Evolutionary conservation across 2,113 vertebrate species (phyloP).

Genomic region (Podarcis raffonei): DNA sequence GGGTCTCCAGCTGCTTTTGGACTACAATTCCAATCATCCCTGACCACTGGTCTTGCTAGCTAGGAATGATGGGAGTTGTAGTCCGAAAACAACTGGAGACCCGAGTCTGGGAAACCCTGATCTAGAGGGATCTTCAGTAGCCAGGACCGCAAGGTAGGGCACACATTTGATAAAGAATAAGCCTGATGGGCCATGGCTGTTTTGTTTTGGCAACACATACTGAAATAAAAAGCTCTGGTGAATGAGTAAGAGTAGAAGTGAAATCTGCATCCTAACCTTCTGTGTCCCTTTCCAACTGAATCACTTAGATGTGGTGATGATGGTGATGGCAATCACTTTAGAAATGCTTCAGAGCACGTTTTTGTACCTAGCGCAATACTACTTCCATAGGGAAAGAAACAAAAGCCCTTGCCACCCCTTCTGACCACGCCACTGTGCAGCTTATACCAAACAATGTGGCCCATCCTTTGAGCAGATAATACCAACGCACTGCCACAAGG

Average conservation of each 20-base stretch:
- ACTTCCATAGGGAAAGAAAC: neutral
- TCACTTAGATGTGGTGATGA: fast-evolving
- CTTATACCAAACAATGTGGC: constrained; percentile 15
- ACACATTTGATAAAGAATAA: neutral
- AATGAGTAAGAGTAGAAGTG: neutral
- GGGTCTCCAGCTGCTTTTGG: no score
- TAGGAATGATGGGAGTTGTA: no score
- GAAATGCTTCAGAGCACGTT: constrained; percentile 23
- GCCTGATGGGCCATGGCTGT: neutral
- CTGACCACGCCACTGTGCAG: neutral
- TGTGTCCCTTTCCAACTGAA: constrained; percentile 1
- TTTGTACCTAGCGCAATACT: constrained; percentile 13
- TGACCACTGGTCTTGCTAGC: no score
- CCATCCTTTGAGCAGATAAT: constrained; percentile 12
- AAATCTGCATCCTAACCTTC: neutral
- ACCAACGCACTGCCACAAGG: constrained; percentile 13
- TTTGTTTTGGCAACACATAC: neutral
- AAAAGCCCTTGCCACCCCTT: neutral
- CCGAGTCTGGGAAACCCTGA: no score
- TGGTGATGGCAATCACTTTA: neutral
- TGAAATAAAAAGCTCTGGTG: neutral
- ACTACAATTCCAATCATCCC: no score
- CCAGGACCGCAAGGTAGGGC: neutral
- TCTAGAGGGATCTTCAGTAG: neutral
- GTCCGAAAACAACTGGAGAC: no score